Evolutionary conservation across 2,113 vertebrate species (phyloP).

Genomic region (Syngnathus typhle): DNA sequence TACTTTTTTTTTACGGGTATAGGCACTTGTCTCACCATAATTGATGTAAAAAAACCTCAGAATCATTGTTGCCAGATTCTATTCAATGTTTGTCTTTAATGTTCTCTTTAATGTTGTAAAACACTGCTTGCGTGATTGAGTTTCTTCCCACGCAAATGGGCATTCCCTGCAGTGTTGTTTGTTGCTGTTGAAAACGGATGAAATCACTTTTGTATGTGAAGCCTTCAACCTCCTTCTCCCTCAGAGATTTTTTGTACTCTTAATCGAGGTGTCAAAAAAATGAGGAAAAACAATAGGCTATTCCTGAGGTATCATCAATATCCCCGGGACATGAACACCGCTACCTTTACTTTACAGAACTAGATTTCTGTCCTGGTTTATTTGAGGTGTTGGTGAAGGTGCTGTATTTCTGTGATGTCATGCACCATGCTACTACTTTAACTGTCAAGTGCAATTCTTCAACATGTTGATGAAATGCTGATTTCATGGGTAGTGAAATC

Average conservation of each 20-base stretch:
- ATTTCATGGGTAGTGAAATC: too few species aligned
- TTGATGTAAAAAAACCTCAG: neutral
- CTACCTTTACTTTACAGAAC: neutral
- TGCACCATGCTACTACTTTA: too few species aligned
- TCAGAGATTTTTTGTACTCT: constrained; percentile 27
- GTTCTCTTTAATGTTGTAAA: constrained; percentile 23
- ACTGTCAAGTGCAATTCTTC: too few species aligned
- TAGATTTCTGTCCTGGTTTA: neutral
- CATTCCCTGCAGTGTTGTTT: neutral
- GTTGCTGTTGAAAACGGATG: constrained; percentile 8
- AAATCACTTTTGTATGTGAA: neutral
- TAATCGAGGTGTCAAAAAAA: constrained; percentile 30
- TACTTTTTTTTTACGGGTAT: constrained; percentile 6
- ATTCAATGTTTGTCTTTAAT: constrained; percentile 45
- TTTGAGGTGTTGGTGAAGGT: neutral
- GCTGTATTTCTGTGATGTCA: too few species aligned
- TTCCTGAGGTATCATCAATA: neutral
- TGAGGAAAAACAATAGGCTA: neutral
- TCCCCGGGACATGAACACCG: neutral
- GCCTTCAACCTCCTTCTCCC: neutral
- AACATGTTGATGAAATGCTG: too few species aligned
- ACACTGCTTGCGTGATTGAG: constrained; percentile 20
- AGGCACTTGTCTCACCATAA: neutral
- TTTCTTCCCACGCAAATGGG: neutral
- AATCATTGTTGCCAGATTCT: constrained; percentile 31